These are phyloP conservation scores for Chaetodon trifascialis DNA, from an alignment of 2,113 vertebrate species.

Conservation along the genomic window DNA sequence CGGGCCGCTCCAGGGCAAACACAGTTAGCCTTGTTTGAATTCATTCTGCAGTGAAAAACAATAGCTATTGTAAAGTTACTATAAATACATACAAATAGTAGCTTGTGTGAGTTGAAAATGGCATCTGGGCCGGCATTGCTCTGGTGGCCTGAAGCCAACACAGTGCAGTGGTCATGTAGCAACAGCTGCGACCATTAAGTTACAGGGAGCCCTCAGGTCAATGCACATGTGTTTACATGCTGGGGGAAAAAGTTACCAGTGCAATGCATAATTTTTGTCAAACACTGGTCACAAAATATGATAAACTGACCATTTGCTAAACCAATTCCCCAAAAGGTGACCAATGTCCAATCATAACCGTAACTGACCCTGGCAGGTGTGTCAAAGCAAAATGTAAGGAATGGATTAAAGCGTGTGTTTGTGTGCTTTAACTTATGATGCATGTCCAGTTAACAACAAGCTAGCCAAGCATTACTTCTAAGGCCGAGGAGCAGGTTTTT, in stretches of 20 bases:
- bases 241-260: not conserved
- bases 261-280: not conserved
- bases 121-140: constrained; percentile 35
- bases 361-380: too few species aligned
- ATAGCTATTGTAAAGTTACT: not conserved
- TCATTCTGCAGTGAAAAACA: constrained; percentile 40
- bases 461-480: too few species aligned
- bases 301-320: not conserved
- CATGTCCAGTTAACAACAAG: too few species aligned
- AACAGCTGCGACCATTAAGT: constrained; percentile 60
- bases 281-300: not conserved
- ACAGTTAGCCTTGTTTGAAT: constrained; percentile 39
- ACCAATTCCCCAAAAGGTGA: too few species aligned
- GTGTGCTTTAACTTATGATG: too few species aligned
- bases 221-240: constrained; percentile 30
- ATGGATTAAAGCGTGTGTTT: too few species aligned
- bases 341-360: not conserved
- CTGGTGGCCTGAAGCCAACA: constrained; percentile 42
- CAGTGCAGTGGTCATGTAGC: constrained; percentile 25
- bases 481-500: too few species aligned
- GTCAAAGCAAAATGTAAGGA: too few species aligned
- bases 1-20: constrained; percentile 38
- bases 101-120: constrained; percentile 14
- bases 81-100: constrained; percentile 11
- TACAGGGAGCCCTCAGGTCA: constrained; percentile 35